Evolutionary conservation across 30 jellyfish, hydroid and myxozoan genomes (phyloP), one percentile per base, ranked within the genome.

Genomic region (Aurelia sp.): DNA sequence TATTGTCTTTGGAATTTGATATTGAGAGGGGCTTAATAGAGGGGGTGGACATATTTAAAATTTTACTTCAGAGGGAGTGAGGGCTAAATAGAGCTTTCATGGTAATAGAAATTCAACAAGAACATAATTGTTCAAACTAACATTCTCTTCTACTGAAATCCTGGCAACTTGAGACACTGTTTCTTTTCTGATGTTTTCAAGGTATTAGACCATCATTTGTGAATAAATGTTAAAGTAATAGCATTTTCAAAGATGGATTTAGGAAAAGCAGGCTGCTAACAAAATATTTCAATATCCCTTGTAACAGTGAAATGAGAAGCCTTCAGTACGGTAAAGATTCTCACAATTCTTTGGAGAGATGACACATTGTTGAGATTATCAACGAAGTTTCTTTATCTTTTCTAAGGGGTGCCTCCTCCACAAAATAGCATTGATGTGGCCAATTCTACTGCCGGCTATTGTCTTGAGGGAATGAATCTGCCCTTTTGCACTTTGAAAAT

Each of bases 121-220:
- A 2, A 2, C 7, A 8, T 59, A 59, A 2, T 59, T 59, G 3
- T 59, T 59, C 69, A 59, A 59, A 59, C 69, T 3, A 59, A 59
- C 5, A 65, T 24, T 65, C 76, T 65, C 76, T 65, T 65, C 7
- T 59, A 59, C 3, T 59, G 7, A 59, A n/a, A n/a, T n/a, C n/a
- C n/a, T n/a, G n/a, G n/a, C n/a, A n/a, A n/a, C 13, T 65, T 65
- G 76, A 65, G 76, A 24, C 13, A 53, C 76, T 65, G 76, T n/a
- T n/a, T n/a, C n/a, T 24, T 31, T 65, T 65, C 5, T 31, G 76
- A 65, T 53, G 76, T 65, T 65, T 65, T 65, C 51, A 16, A 65
- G 76, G 76, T 65, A 65, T 65, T 65, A 3, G 76, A 65, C 51
- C 51, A 65, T 24, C 76, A 65, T 65, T 65, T 65, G 76, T 65